Base-by-base conservation (phyloP, 1,140 invertebrate species). In the Calliopsis andreniformis region DNA sequence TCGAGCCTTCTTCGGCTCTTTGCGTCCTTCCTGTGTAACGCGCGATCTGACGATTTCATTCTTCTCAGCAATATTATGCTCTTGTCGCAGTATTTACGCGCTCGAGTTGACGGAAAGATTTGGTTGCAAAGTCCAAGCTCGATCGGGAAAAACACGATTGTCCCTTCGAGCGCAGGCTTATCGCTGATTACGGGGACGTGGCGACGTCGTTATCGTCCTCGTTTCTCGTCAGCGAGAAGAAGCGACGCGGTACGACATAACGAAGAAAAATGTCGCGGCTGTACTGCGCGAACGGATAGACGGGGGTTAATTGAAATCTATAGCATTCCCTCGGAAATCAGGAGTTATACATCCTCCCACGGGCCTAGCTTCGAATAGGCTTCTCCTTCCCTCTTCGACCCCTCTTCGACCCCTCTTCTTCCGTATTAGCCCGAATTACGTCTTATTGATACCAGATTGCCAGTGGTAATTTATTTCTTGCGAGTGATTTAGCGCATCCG, bases 301-400 rank as follows among this genome's bases (percentile, higher is more conserved):
- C 82, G 59, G 71, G 61, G 85, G 77, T 86, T 88, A 87, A 88
- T 88, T 86, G 84, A 78, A 81, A 88, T 85, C 70, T 88, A 89
- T 80, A 77, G 79, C 64, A 64, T 76, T 83, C 68, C 80, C 78
- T 62, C n/a, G 80, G 62, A 87, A 88, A 89, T 87, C 76, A 85
- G 76, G 79, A 88, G 81, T 86, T 88, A 88, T 86, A 86, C 77
- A 68, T 79, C 80, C 81, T 76, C 78, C 78, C 63, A 66, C 67
- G 69, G 68, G 66, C 23, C 25, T n/a, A 69, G 28, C 61, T 32
- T n/a, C 35, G 23, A 20, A 39, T 39, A 39, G 35, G 35, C 35
- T 39, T 10, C 42, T 32, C 35, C 8, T 49, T 10, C 49, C 25
- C 28, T 16, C 64, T 61, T 14, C n/a, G 47, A 71, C 71, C 51